A percentile compares a stretch with the other conserved stretches of the same genome.
phyloP scores from a whole-genome alignment of 2,888 invertebrate genomes.

The Caenorhabditis macrosperma region DNA sequence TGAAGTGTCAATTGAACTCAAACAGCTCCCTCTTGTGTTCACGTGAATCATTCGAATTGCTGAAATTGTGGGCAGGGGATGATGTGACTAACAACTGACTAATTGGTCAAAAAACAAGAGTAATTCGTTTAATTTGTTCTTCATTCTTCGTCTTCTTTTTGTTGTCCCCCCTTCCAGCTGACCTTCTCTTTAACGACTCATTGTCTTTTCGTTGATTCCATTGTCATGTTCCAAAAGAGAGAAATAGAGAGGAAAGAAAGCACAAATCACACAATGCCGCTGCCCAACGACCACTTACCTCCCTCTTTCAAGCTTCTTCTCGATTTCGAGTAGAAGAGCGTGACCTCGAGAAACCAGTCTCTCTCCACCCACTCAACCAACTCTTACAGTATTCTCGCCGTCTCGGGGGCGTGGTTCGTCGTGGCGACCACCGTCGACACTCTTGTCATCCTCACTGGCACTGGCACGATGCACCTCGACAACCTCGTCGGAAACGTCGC shows the following conservation, averaged over 20 bases:
- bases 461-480: constrained; percentile 59
- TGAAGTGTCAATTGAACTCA: constrained; percentile 27
- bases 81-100: background rate
- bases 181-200: constrained; percentile 17
- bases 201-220: constrained; percentile 8
- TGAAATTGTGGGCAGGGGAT: background rate
- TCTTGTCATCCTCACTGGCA: constrained; percentile 21
- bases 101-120: constrained; percentile 10
- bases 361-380: constrained; percentile 13
- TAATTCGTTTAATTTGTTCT: too few species aligned
- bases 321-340: constrained; percentile 14
- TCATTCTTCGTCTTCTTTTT: too few species aligned
- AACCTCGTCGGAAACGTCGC: constrained; percentile 69
- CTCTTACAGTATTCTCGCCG: constrained; percentile 53
- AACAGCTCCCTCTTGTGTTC: constrained; percentile 29
- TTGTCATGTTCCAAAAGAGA: constrained; percentile 23
- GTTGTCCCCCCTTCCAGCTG: constrained; percentile 12
- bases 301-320: constrained; percentile 3
- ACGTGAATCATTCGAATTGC: constrained; percentile 4
- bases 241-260: constrained; percentile 6
- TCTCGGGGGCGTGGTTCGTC: constrained; percentile 55
- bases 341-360: constrained; percentile 44
- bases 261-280: constrained; percentile 15
- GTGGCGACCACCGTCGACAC: constrained; percentile 40
- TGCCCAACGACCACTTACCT: constrained; percentile 12